Conservation (phyloP, 2,797 vertebrate species). For the Sebastes steindachneri region DNA sequence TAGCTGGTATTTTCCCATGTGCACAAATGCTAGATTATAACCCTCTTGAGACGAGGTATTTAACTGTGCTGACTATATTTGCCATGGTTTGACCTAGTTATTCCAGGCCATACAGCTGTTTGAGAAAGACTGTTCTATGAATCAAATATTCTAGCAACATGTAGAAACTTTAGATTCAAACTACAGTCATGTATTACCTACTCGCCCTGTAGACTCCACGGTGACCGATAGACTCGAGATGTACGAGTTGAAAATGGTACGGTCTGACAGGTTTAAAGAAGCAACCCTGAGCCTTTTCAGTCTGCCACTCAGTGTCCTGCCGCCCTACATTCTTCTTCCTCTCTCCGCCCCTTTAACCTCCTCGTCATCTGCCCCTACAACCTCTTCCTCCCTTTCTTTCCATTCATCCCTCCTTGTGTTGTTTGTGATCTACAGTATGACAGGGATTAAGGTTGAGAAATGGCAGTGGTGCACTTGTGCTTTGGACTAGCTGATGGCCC, state of each 20-base stretch:
- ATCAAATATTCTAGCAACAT: background rate
- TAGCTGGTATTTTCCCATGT: no score
- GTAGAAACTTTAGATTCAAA: background rate
- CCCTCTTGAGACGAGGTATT: background rate
- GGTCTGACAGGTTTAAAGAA: background rate
- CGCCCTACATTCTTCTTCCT: background rate
- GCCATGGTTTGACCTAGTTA: background rate
- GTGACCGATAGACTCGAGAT: background rate
- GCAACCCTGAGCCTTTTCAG: background rate
- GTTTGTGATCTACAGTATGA: conserved; percentile 50
- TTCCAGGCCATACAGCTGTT: background rate
- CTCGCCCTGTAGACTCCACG: background rate
- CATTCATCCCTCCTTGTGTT: conserved; percentile 29
- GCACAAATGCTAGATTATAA: background rate
- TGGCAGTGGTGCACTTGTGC: conserved; percentile 20
- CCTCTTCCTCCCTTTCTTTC: background rate
- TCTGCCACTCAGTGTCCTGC: background rate
- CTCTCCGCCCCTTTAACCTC: background rate
- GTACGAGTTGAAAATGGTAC: background rate
- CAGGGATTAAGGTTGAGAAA: conserved; percentile 56
- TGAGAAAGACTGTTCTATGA: background rate
- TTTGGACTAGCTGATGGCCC: conserved; percentile 35
- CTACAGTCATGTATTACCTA: background rate
- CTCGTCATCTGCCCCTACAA: background rate
- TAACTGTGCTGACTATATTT: no score